Evolutionary conservation across 2,888 invertebrate species (phyloP), one percentile per base, ranked within the genome.

Genomic region (Agonopterix subpropinquella): DNA sequence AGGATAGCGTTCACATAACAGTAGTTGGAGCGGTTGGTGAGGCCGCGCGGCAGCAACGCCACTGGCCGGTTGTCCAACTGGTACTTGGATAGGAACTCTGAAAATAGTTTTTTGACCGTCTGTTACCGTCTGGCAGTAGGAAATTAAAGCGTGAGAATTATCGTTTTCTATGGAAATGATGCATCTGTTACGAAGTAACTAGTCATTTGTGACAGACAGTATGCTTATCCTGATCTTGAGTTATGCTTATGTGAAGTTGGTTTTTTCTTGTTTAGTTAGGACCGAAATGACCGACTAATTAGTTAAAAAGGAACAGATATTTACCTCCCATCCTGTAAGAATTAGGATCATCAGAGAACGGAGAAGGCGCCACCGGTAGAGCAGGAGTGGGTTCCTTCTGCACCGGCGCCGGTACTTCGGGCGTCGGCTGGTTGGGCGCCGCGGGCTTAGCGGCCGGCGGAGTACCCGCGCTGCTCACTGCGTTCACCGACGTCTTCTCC

Each of bases 1-100:
- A 98, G 87, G 56, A 97, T 97, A 13, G 98, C 95, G 82, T 98
- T 98, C 54, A 98, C 96, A 73, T 98, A 98, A 86, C 98, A 98
- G 83, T 97, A 98, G 85, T 98, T 98, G 56, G 96, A 96, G 57
- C 95, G 93, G 80, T 98, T 98, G 48, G 95, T 95, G 45, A 98
- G 90, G 1, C 98, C 98, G 47, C 98, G 92, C 0, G 98, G 98
- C 66, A 95, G 91, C 43, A 98, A 87, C 53, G 95, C 92, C 28
- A 95, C 92, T 0, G 94, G 91, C 52, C 92, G 91, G 72, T 95
- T 94, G 72, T 96, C 95, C 64, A 96, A 89, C 66, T 92, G 91
- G 72, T 96, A 94, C 63, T 91, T 92, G 1, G 91, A 86, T 52
- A 97, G 86, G 78, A 92, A 94, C 76, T 96, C 96, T 92, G 90